phyloP scores from a whole-genome alignment of 2,113 vertebrate genomes.

The Variabilichromis moorii region DNA sequence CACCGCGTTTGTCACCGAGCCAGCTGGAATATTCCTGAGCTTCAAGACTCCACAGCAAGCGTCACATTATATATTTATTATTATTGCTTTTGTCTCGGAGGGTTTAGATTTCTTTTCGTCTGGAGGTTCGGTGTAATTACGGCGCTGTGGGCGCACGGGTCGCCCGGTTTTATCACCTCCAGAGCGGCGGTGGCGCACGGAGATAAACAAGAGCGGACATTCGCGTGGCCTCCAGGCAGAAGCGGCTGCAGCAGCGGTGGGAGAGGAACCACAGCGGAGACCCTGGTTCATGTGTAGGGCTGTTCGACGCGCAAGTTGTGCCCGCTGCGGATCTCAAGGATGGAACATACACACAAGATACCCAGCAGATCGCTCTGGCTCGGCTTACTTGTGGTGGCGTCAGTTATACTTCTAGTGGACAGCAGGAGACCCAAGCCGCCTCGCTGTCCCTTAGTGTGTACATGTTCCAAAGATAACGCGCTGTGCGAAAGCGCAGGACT shows the following conservation, averaged over 20 bases:
- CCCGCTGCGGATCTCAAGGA: conserved; percentile 27
- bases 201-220: conserved; percentile 18
- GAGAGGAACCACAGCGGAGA: neutral
- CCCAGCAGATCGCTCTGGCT: conserved; percentile 17
- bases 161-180: neutral
- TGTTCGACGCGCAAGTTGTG: conserved; percentile 38
- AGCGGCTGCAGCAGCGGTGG: neutral
- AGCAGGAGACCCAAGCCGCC: conserved; percentile 83
- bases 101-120: neutral
- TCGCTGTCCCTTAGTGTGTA: conserved; percentile 88
- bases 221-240: conserved; percentile 29
- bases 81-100: neutral
- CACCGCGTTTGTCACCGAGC: conserved; percentile 23
- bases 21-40: conserved; percentile 13
- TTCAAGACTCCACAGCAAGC: neutral
- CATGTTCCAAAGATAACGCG: conserved; percentile 99
- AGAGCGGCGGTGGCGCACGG: neutral
- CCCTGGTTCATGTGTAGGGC: conserved; percentile 43
- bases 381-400: conserved; percentile 17
- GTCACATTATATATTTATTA: neutral
- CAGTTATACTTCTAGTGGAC: conserved; percentile 61
- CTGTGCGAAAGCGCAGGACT: conserved; percentile 89
- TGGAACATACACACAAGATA: conserved; percentile 28
- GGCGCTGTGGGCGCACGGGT: neutral
- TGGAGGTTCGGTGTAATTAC: neutral